Conservation (phyloP, 2,797 vertebrate genomes). For the Catostomus latipinnis region DNA sequence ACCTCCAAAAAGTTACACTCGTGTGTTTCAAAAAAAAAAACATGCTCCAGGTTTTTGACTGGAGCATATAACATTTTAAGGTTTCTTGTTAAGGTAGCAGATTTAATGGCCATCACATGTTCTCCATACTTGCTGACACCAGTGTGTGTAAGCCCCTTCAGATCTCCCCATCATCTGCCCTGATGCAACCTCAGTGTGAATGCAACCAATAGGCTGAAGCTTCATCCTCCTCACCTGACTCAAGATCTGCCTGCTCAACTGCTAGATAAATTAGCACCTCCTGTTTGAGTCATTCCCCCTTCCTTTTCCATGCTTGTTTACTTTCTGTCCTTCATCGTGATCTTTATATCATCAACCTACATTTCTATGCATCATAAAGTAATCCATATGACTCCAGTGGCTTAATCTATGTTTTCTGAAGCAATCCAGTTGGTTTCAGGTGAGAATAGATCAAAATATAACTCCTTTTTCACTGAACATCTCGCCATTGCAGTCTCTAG, state of each 20-base stretch:
- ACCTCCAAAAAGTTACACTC: too few relatives aligned
- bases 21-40: too few relatives aligned
- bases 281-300: background rate
- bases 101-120: background rate
- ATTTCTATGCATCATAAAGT: background rate
- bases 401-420: too few relatives aligned
- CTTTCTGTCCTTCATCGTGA: conserved; percentile 16
- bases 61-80: too few relatives aligned
- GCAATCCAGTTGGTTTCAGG: too few relatives aligned
- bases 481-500: too few relatives aligned
- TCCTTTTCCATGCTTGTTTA: conserved; percentile 15
- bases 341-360: conserved; percentile 7
- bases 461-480: too few relatives aligned
- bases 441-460: too few relatives aligned
- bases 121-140: background rate
- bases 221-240: background rate
- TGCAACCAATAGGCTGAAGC: conserved; percentile 6
- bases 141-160: background rate
- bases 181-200: conserved; percentile 11
- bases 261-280: conserved; percentile 33
- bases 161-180: conserved; percentile 25
- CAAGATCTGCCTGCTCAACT: conserved; percentile 38
- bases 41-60: too few relatives aligned
- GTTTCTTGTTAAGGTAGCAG: background rate
- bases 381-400: background rate